Evolutionary conservation across 1,140 invertebrate genomes (phyloP), one percentile per base, ranked within the genome.

Genomic region (Steinernema feltiae): DNA sequence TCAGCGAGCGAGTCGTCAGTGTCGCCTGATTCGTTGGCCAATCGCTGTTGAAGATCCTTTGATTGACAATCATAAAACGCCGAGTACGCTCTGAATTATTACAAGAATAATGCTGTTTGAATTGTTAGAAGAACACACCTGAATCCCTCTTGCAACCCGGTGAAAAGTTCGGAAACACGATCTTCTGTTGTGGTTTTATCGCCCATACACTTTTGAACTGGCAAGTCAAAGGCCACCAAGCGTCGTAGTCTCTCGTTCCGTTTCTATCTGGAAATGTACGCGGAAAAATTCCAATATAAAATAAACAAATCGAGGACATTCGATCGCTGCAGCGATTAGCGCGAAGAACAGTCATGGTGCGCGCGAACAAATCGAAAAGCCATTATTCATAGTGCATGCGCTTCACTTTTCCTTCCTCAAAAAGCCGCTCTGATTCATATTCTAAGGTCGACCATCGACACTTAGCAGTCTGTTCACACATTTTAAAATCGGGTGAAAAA

Each of bases 91-190:
- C 53, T 63, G 24, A 63, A 63, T 15, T n/a, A 15, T 7, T 27
- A 63, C 15, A 27, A 3, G 53, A 3, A 27, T 63, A n/a, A 7
- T n/a, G 7, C 7, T 46, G 41, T 46, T n/a, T n/a, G n/a, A n/a
- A 46, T n/a, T 12, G 7, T 7, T 12, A 46, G 41, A 12, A n/a
- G 41, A 63, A 63, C 53, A 21, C 15, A 63, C 53, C 53, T 63
- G 53, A 63, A 63, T 63, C 53, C 53, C 53, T 63, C 15, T 63
- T 63, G 53, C 53, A 63, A 63, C 12, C 2, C 53, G 2, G 53
- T 21, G 24, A 63, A 63, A 27, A 63, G 53, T 21, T 63, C 53
- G 53, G 53, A 63, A 27, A 63, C 53, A 3, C 53, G 53, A 15
- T 17, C 7, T 63, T 63, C 53, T 21, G 53, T 63, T n/a, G n/a